Percentiles rank a stretch among this genome's conserved stretches.
Evolutionary conservation across 2,113 vertebrate species (phyloP).

Genomic region (Indicator indicator): DNA sequence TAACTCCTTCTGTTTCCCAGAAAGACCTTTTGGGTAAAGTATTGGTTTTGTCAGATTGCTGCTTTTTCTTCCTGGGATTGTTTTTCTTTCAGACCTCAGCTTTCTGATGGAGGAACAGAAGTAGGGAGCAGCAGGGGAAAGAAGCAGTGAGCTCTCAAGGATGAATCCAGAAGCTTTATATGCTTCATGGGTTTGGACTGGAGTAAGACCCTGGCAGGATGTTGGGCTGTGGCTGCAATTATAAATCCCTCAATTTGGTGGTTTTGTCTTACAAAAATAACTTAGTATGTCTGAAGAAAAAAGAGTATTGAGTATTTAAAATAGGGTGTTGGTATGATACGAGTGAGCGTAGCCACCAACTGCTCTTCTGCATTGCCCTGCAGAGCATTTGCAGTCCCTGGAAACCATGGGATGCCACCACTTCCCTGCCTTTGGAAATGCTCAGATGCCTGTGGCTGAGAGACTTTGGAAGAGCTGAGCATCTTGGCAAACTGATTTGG

Average conservation of each 20-base stretch:
- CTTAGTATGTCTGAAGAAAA: not conserved
- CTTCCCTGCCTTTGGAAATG: not conserved
- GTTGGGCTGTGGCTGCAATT: not conserved
- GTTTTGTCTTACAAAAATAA: not conserved
- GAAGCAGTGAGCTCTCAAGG: not conserved
- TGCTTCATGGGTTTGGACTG: not conserved
- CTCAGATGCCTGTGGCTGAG: fast-evolving
- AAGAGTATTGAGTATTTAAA: not conserved
- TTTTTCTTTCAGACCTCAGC: not conserved
- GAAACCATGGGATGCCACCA: fast-evolving
- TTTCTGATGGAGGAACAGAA: not conserved
- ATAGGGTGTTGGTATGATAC: not conserved
- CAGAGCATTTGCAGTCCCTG: not conserved
- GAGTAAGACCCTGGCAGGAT: not conserved
- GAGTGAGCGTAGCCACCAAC: not conserved
- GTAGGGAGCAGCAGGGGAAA: not conserved
- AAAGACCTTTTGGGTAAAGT: not conserved
- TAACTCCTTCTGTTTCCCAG: not conserved
- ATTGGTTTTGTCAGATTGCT: not conserved
- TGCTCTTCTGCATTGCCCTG: not conserved
- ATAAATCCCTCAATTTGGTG: not conserved
- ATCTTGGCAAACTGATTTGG: not conserved
- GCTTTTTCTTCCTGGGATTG: not conserved
- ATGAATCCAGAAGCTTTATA: not conserved
- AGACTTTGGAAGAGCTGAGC: not conserved